phyloP scores from a whole-genome alignment of 2,797 vertebrate species.

The Mionectes olivaceus region DNA sequence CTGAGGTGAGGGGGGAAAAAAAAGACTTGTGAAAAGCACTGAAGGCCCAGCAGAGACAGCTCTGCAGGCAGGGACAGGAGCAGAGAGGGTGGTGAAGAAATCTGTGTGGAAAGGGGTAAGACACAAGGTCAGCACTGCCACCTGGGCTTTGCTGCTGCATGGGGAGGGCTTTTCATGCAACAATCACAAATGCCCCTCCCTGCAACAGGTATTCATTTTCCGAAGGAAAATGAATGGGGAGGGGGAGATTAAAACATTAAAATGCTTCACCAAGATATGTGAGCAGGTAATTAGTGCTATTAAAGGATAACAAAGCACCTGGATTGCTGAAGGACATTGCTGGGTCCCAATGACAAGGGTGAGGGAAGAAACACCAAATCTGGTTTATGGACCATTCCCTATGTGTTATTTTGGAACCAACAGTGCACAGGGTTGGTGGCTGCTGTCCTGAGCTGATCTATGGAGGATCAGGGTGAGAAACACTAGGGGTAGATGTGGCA shows the following conservation, averaged over 20 bases:
- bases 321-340: background rate
- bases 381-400: background rate
- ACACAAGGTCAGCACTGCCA: accelerated
- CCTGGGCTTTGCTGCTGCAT: background rate
- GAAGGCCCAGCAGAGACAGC: background rate
- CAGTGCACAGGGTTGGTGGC: background rate
- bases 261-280: background rate
- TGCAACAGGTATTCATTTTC: background rate
- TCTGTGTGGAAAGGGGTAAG: background rate
- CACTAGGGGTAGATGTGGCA: background rate
- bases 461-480: background rate
- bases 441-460: background rate
- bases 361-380: background rate
- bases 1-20: background rate
- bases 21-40: background rate
- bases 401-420: accelerated
- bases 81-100: background rate
- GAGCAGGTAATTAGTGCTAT: constrained; percentile 2
- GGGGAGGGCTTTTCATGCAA: background rate
- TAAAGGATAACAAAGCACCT: background rate
- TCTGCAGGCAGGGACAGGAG: background rate
- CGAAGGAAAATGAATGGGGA: background rate
- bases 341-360: background rate
- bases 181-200: background rate
- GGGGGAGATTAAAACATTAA: background rate